These are phyloP conservation scores for Tyto alba DNA, from an alignment of 2,113 vertebrate genomes.

Conservation along the genomic window DNA sequence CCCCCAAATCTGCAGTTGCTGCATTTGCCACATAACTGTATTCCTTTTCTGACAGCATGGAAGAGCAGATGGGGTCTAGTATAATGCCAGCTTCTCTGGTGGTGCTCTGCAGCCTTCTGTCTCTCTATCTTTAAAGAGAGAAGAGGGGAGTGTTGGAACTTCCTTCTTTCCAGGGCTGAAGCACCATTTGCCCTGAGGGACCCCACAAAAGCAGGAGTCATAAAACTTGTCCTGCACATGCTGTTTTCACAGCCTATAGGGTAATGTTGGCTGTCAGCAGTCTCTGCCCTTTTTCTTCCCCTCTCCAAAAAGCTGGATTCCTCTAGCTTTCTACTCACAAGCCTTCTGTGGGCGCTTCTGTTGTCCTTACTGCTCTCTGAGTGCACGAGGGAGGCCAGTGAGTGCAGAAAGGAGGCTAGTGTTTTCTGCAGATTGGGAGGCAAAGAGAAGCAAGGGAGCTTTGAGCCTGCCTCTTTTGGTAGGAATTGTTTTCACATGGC, in stretches of 20 bases:
- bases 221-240: neutral
- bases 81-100: conserved; percentile 1
- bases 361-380: neutral
- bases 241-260: neutral
- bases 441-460: neutral
- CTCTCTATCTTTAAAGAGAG: neutral
- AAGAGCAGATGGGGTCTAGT: conserved; percentile 9
- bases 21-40: neutral
- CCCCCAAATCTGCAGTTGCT: neutral
- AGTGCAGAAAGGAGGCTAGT: neutral
- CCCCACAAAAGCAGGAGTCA: neutral
- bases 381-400: neutral
- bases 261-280: neutral
- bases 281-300: neutral
- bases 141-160: neutral
- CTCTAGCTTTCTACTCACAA: neutral
- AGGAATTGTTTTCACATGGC: conserved; percentile 1
- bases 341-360: neutral
- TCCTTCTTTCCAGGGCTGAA: neutral
- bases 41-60: neutral
- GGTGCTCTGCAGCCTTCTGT: conserved; percentile 27
- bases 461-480: neutral
- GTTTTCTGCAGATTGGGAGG: neutral
- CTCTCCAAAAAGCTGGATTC: neutral
- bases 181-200: neutral